Percentiles rank a stretch among this genome's conserved stretches.
Evolutionary conservation across 2,113 vertebrate genomes (phyloP).

Genomic region (Oryzias celebensis): DNA sequence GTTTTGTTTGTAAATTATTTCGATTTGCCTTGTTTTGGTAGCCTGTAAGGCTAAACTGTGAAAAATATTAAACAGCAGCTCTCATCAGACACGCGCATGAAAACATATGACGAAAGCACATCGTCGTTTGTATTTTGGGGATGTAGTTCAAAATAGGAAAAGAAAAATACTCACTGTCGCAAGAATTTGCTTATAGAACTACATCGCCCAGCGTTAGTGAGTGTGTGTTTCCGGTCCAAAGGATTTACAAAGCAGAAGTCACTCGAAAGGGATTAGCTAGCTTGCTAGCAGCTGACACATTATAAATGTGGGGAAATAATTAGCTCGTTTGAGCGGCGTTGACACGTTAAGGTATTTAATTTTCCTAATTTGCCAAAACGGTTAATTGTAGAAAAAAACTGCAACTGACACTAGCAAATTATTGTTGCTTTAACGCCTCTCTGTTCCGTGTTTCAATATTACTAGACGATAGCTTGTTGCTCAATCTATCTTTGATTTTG

Average conservation of each 20-base stretch:
- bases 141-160: slow-evolving; percentile 43
- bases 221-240: slow-evolving; percentile 16
- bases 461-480: slow-evolving; percentile 23
- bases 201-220: slow-evolving; percentile 39
- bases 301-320: slow-evolving; percentile 49
- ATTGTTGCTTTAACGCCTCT: not conserved
- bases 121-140: not conserved
- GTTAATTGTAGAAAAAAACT: not conserved
- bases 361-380: not conserved
- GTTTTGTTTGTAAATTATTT: too few species aligned
- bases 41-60: fast-evolving
- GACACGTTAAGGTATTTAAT: slow-evolving; percentile 37
- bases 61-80: not conserved
- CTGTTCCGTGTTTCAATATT: slow-evolving; percentile 7
- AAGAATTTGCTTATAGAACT: slow-evolving; percentile 13
- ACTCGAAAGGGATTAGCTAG: slow-evolving; percentile 70
- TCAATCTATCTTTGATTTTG: slow-evolving; percentile 5
- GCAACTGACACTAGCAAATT: not conserved
- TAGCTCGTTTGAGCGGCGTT: slow-evolving; percentile 20
- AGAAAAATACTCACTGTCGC: fast-evolving
- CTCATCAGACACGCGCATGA: slow-evolving; percentile 10
- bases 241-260: slow-evolving; percentile 62
- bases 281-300: slow-evolving; percentile 49
- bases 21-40: fast-evolving
- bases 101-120: slow-evolving; percentile 27